Conservation (phyloP, 2,113 vertebrate genomes). For the Rhinichthys klamathensis region DNA sequence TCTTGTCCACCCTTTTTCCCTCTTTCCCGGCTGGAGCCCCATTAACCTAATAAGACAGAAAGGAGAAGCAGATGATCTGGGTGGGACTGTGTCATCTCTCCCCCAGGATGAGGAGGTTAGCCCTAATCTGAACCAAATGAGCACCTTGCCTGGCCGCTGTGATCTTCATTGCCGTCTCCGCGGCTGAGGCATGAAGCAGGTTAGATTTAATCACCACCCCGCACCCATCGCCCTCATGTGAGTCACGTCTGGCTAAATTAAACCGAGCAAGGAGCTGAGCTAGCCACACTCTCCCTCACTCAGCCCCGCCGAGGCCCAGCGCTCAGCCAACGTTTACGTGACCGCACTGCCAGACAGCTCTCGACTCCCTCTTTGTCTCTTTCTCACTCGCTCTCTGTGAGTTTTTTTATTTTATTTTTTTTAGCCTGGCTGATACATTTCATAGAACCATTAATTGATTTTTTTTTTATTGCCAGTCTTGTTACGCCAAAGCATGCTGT, state of each 20-base stretch:
- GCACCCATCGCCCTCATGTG: slow-evolving; percentile 50
- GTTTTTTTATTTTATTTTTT: not conserved
- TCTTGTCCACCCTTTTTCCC: not conserved
- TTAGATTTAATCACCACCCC: slow-evolving; percentile 57
- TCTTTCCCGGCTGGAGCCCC: slow-evolving; percentile 40
- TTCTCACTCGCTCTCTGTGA: not conserved
- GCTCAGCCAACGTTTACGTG: slow-evolving; percentile 25
- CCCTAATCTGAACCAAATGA: slow-evolving; percentile 58
- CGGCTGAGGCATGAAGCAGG: slow-evolving; percentile 46
- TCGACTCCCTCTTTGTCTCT: slow-evolving; percentile 38
- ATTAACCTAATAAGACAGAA: slow-evolving; percentile 55
- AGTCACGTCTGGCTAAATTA: slow-evolving; percentile 54
- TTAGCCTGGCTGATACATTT: not conserved
- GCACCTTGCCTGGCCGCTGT: slow-evolving; percentile 33
- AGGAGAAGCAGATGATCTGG: slow-evolving; percentile 49
- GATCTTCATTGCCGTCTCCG: slow-evolving; percentile 52
- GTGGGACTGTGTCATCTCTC: slow-evolving; percentile 51
- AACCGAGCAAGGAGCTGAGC: slow-evolving; percentile 38
- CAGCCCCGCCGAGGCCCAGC: not conserved
- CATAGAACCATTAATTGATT: slow-evolving; percentile 21
- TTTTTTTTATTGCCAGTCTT: slow-evolving; percentile 40
- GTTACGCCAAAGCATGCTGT: slow-evolving; percentile 36
- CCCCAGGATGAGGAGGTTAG: slow-evolving; percentile 49
- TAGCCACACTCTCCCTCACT: slow-evolving; percentile 40
- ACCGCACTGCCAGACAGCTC: slow-evolving; percentile 23